Evolutionary conservation across 2,888 invertebrate species (phyloP).

Genomic region (Ypsolopha sequella): DNA sequence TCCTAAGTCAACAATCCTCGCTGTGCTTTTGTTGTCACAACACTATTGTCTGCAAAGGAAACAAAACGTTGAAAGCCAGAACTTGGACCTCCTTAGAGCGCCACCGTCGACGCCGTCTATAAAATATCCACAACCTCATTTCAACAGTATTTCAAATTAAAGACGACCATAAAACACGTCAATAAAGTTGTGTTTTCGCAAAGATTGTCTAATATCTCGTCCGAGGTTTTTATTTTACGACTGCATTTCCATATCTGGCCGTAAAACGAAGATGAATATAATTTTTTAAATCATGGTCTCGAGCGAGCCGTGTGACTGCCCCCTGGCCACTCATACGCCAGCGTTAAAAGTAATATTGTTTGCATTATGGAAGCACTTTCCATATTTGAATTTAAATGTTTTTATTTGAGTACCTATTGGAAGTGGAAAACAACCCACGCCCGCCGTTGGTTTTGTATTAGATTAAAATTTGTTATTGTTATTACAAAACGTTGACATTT

Average conservation of each 20-base stretch:
- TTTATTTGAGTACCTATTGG: conserved; percentile 28
- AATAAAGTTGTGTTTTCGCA: conserved; percentile 35
- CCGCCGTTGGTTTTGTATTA: conserved; percentile 16
- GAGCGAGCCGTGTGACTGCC: conserved; percentile 12
- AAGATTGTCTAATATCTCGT: conserved; percentile 24
- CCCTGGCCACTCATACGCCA: conserved; percentile 18
- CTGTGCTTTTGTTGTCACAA: conserved; percentile 47
- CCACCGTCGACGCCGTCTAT: conserved; percentile 21
- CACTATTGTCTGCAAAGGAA: conserved; percentile 33
- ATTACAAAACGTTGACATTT: conserved; percentile 7
- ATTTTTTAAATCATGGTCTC: conserved; percentile 14
- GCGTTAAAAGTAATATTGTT: conserved; percentile 31
- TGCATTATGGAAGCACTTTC: conserved; percentile 34
- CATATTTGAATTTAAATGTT: conserved; percentile 40
- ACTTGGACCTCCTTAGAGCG: conserved; percentile 28
- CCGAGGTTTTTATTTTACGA: conserved; percentile 24
- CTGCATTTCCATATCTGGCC: conserved; percentile 26
- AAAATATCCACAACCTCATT: conserved; percentile 13
- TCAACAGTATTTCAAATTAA: conserved; percentile 28
- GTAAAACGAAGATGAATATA: conserved; percentile 12
- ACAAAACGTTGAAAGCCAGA: conserved; percentile 12
- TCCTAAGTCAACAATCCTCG: conserved; percentile 44
- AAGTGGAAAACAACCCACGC: conserved; percentile 32
- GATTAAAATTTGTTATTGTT: conserved; percentile 14
- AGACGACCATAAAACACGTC: conserved; percentile 30